Conservation (phyloP, 2,113 vertebrate species). For the Anser brachyrhynchus region DNA sequence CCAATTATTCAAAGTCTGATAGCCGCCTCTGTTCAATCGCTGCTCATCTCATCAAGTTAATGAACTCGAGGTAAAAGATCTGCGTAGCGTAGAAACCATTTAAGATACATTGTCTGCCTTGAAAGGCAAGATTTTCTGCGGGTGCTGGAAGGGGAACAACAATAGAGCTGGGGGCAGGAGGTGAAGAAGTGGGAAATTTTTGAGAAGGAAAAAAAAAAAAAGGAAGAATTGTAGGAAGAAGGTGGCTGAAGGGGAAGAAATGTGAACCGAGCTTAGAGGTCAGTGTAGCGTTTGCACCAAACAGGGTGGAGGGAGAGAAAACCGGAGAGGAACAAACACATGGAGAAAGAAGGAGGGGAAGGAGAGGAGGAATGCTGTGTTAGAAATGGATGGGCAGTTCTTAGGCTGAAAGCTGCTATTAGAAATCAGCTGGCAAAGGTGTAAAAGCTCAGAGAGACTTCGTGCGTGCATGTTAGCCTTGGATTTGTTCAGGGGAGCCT, state of each 20-base stretch:
- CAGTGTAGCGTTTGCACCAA: neutral
- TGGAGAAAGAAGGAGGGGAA: neutral
- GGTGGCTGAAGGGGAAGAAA: neutral
- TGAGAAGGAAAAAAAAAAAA: neutral
- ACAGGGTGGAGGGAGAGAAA: neutral
- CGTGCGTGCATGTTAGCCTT: neutral
- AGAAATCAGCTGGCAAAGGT: neutral
- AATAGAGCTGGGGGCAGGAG: neutral
- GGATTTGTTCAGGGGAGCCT: neutral
- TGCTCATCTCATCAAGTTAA: constrained; percentile 56
- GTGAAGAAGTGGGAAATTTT: neutral
- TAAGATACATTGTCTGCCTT: neutral
- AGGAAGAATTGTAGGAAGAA: neutral
- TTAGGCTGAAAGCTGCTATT: neutral
- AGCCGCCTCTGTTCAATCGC: neutral
- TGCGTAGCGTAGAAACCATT: neutral
- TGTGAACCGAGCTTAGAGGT: neutral
- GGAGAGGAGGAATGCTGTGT: neutral
- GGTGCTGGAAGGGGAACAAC: neutral
- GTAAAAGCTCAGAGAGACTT: neutral
- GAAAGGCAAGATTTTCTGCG: neutral
- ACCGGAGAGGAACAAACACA: neutral
- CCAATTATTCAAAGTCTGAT: constrained; percentile 49
- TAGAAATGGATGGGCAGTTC: neutral
- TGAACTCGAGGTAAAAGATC: constrained; percentile 41